Evolutionary conservation across 2,888 invertebrate genomes (phyloP).

Genomic region (Limulus polyphemus): DNA sequence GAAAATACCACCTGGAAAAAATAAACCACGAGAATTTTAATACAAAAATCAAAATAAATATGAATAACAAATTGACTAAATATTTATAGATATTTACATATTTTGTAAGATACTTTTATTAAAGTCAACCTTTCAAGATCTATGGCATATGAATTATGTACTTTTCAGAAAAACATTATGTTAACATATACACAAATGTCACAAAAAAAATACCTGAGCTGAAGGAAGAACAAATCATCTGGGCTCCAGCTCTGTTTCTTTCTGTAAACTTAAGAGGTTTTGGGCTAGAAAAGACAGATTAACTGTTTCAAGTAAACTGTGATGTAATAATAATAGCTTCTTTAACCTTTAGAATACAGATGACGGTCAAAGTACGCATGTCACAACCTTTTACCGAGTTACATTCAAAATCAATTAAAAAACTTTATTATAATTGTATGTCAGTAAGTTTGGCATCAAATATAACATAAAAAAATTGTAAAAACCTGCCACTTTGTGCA

Average conservation of each 20-base stretch:
- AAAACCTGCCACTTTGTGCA: neutral
- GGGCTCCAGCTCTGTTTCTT: conserved; percentile 80
- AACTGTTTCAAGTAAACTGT: neutral
- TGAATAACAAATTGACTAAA: neutral
- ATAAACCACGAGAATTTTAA: neutral
- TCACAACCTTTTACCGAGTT: too few species aligned
- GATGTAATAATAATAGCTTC: neutral
- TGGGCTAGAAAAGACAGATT: conserved; percentile 43
- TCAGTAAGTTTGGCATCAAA: too few species aligned
- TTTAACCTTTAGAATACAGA: too few species aligned
- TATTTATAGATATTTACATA: too few species aligned
- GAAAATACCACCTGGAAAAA: conserved; percentile 54
- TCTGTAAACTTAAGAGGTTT: conserved; percentile 86
- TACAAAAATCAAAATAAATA: neutral
- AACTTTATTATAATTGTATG: too few species aligned
- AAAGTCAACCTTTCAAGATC: too few species aligned
- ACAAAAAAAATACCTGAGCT: conserved; percentile 47
- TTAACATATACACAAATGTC: neutral
- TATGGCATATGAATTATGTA: neutral
- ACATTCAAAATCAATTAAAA: too few species aligned
- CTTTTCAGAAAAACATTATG: neutral
- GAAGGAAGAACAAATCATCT: conserved; percentile 87
- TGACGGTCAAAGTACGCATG: too few species aligned
- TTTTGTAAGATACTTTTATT: too few species aligned
- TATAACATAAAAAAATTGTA: too few species aligned